Evolutionary conservation across 2,797 vertebrate genomes (phyloP).

Genomic region (Craterocephalus amniculus): DNA sequence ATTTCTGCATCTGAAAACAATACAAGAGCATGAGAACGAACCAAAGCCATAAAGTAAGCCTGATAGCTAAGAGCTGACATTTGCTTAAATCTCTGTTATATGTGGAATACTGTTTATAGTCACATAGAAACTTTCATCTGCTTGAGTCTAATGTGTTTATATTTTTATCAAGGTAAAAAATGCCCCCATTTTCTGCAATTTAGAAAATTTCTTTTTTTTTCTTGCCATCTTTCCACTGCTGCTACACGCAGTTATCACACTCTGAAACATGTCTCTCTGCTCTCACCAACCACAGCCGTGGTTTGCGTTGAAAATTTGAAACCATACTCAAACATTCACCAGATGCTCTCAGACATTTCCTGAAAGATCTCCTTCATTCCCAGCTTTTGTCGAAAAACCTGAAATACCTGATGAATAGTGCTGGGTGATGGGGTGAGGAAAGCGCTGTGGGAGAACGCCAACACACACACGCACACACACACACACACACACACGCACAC

Average conservation of each 20-base stretch:
- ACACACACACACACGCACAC: constrained; percentile 21
- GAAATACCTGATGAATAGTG: constrained; percentile 53
- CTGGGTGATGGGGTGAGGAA: constrained; percentile 24
- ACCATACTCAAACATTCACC: constrained; percentile 55
- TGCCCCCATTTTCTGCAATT: neutral
- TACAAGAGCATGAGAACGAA: neutral
- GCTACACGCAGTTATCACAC: constrained; percentile 28
- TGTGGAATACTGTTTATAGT: neutral
- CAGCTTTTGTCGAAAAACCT: constrained; percentile 53
- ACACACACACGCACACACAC: constrained; percentile 19
- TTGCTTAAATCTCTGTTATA: neutral
- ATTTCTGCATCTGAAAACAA: neutral
- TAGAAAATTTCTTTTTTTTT: neutral
- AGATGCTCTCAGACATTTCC: constrained; percentile 37
- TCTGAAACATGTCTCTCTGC: constrained; percentile 15
- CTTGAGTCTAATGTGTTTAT: neutral
- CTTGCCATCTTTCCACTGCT: constrained; percentile 4
- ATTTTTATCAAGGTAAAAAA: neutral
- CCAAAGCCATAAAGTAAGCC: neutral
- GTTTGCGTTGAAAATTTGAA: constrained; percentile 32
- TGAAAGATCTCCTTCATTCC: constrained; percentile 40
- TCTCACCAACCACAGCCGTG: constrained; percentile 54
- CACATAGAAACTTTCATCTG: neutral
- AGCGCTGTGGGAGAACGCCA: constrained; percentile 28
- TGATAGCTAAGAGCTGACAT: neutral